Conservation (phyloP, 2,888 invertebrate genomes). For the Protodeltote pygarga region DNA sequence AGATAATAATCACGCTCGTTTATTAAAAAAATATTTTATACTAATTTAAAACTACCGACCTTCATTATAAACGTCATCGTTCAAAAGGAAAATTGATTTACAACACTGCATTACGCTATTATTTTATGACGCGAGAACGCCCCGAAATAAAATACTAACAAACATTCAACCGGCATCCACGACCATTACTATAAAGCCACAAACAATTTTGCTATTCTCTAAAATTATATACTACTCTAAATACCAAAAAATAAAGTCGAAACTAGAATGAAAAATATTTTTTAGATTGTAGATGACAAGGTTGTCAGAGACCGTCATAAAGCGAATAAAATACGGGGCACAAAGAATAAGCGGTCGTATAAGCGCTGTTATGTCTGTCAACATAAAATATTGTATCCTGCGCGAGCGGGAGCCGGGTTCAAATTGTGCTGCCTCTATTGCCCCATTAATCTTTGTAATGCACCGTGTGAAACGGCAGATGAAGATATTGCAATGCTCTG, state of each 20-base stretch:
- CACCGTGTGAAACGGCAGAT: slow-evolving; percentile 79
- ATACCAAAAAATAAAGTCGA: slow-evolving; percentile 46
- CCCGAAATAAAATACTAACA: slow-evolving; percentile 86
- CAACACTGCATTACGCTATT: slow-evolving; percentile 84
- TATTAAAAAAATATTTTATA: slow-evolving; percentile 68
- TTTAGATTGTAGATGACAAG: slow-evolving; percentile 41
- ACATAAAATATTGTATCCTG: slow-evolving; percentile 87
- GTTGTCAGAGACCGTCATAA: slow-evolving; percentile 80
- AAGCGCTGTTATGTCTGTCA: slow-evolving; percentile 87
- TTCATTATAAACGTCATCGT: slow-evolving; percentile 82
- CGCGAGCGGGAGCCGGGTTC: slow-evolving; percentile 75
- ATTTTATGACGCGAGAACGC: slow-evolving; percentile 85
- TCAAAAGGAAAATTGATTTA: slow-evolving; percentile 85
- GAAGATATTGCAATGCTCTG: slow-evolving; percentile 70
- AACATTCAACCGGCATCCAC: slow-evolving; percentile 85
- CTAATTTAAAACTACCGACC: slow-evolving; percentile 78
- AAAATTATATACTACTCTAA: slow-evolving; percentile 44
- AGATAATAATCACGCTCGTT: slow-evolving; percentile 69
- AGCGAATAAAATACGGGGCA: slow-evolving; percentile 87
- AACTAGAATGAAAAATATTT: slow-evolving; percentile 39
- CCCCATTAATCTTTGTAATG: slow-evolving; percentile 81
- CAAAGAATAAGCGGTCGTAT: slow-evolving; percentile 86
- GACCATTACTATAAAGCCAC: slow-evolving; percentile 78
- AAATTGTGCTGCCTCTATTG: slow-evolving; percentile 82
- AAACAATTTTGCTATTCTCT: slow-evolving; percentile 25